Evolutionary conservation across 2,113 vertebrate genomes (phyloP).

Genomic region (Patagioenas fasciata): DNA sequence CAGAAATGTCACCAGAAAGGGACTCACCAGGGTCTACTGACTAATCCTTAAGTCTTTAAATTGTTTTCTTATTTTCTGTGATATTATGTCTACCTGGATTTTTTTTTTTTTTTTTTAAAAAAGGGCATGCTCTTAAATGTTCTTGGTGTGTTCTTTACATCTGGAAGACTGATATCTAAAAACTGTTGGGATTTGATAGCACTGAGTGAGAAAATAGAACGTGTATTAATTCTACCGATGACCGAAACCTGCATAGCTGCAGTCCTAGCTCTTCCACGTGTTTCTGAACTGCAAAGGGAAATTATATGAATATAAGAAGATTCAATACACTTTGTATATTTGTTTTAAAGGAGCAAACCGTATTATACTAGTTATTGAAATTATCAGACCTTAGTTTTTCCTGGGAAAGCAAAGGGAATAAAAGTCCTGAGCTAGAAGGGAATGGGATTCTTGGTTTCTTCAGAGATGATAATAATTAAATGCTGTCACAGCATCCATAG

Average conservation of each 20-base stretch:
- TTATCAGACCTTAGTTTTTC: not conserved
- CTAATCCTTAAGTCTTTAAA: not conserved
- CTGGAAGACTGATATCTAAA: not conserved
- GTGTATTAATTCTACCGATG: not conserved
- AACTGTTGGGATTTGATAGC: not conserved
- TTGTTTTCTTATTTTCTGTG: not conserved
- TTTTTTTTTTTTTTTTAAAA: too few relatives aligned
- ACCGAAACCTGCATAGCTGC: not conserved
- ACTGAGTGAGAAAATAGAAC: not conserved
- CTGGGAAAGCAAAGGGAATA: not conserved
- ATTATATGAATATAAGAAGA: not conserved
- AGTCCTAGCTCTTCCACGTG: not conserved
- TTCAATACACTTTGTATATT: not conserved
- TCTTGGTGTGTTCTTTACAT: not conserved
- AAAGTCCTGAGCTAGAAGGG: not conserved
- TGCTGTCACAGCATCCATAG: not conserved
- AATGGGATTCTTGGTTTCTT: not conserved
- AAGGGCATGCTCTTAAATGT: fast-evolving
- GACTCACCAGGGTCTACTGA: not conserved
- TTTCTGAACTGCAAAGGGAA: not conserved
- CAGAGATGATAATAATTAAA: not conserved
- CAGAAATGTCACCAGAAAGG: conserved; percentile 12
- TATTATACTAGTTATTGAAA: not conserved
- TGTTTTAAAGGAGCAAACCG: not conserved
- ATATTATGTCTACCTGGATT: not conserved